Conservation (phyloP, 2,797 vertebrate species). For the Manis pentadactyla region DNA sequence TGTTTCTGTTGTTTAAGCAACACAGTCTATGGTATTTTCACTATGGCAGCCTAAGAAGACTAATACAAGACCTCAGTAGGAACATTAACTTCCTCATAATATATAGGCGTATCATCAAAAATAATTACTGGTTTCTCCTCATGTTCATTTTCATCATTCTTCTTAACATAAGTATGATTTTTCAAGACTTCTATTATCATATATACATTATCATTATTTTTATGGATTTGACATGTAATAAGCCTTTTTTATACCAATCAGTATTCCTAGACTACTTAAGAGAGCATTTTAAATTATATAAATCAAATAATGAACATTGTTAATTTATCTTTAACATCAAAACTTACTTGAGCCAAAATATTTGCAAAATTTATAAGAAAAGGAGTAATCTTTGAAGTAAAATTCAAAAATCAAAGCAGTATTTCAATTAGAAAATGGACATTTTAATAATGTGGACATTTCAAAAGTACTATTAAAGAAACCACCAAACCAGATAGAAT, state of each 20-base stretch:
- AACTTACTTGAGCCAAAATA: not conserved
- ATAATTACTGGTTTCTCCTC: not conserved
- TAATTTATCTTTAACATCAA: constrained; percentile 3
- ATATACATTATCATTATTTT: constrained; percentile 13
- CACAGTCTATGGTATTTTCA: not conserved
- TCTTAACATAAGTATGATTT: not conserved
- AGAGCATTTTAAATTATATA: not conserved
- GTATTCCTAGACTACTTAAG: constrained; percentile 22
- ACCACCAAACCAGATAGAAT: not conserved
- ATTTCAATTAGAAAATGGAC: not conserved
- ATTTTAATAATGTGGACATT: not conserved
- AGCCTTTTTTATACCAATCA: not conserved
- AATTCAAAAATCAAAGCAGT: constrained; percentile 8
- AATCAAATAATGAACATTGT: not conserved
- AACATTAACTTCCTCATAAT: not conserved
- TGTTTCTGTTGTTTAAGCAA: not conserved
- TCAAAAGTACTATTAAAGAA: not conserved
- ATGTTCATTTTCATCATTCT: not conserved
- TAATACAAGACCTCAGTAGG: not conserved
- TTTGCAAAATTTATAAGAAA: not conserved
- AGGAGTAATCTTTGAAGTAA: not conserved
- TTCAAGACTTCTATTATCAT: not conserved
- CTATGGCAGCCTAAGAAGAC: not conserved
- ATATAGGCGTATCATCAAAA: not conserved
- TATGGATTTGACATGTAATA: not conserved